Percentiles rank a stretch among this genome's conserved stretches.
Conservation (phyloP, 2,113 vertebrate species). For the Thunnus maccoyii region DNA sequence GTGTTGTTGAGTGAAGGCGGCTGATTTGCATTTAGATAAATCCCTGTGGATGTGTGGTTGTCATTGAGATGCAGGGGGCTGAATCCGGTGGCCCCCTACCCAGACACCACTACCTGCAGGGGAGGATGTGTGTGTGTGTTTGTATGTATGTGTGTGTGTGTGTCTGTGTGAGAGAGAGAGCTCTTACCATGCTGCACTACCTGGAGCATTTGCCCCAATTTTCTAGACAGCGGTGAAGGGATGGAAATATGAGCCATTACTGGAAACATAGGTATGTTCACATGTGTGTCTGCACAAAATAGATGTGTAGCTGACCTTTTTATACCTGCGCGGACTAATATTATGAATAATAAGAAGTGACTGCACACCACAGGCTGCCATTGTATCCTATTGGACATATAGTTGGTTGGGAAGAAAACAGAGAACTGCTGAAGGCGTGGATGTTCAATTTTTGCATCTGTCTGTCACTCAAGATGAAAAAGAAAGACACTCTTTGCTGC, state of each 20-base stretch:
- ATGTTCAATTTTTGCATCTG: slow-evolving; percentile 34
- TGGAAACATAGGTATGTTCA: slow-evolving; percentile 46
- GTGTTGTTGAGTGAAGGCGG: slow-evolving; percentile 69
- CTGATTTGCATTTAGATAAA: slow-evolving; percentile 84
- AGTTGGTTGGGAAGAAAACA: slow-evolving; percentile 17
- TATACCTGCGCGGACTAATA: slow-evolving; percentile 31
- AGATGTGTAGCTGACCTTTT: slow-evolving; percentile 53
- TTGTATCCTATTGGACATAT: slow-evolving; percentile 38
- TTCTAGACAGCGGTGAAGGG: slow-evolving; percentile 45
- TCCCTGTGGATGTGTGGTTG: slow-evolving; percentile 73
- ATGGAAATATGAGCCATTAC: slow-evolving; percentile 59
- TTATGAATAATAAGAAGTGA: slow-evolving; percentile 64
- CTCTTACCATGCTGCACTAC: slow-evolving; percentile 50
- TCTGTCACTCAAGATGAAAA: slow-evolving; percentile 38
- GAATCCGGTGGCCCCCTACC: slow-evolving; percentile 56
- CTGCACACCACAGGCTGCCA: slow-evolving; percentile 25
- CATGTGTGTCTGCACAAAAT: slow-evolving; percentile 49
- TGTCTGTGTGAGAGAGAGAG: background rate
- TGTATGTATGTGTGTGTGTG: slow-evolving; percentile 23
- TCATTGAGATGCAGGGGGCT: slow-evolving; percentile 76
- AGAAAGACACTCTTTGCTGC: slow-evolving; percentile 15
- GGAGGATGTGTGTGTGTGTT: slow-evolving; percentile 17
- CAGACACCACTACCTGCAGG: slow-evolving; percentile 51
- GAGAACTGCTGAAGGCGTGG: slow-evolving; percentile 25
- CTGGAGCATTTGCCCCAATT: slow-evolving; percentile 69